Base-by-base conservation (phyloP, 1,140 invertebrate genomes). In the Bombus waltoni region DNA sequence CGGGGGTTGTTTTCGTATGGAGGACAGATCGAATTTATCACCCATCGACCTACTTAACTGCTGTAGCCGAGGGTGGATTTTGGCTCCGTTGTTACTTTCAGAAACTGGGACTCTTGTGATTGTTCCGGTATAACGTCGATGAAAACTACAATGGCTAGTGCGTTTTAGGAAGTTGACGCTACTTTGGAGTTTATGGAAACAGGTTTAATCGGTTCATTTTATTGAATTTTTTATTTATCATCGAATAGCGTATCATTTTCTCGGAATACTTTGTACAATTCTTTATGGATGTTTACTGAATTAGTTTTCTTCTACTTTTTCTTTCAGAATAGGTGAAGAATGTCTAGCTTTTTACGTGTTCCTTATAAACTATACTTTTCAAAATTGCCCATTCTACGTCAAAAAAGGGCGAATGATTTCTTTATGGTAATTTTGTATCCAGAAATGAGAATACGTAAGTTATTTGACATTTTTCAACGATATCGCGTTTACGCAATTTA, bases 1-100 rank as follows among this genome's bases (percentile, higher is more conserved):
- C 62, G 65, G 77, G 77, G 66, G 62, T 57, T 22, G 87, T 57
- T 90, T 85, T 76, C 66, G 83, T 89, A 85, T 71, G 76, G 86
- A 82, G 85, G 85, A 89, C 82, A 77, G 78, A 88, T 89, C 86
- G 87, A 93, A 94, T 94, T 94, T 94, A 94, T 94, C 89, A 92
- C 92, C 89, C 87, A 93, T 92, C 93, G 93, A 93, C 93, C 92
- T 91, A 93, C 89, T 94, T 92, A 90, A 86, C 84, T 78, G 59
- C 35, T 87, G 71, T 42, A 44, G 15, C 35, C 22, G 22, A 28
- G 78, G 68, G 73, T 53, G 81, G n/a, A n/a, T 86, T 18, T 74
- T 65, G 79, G 79, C 84, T 22, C 28, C 28, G 57, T 25, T 85
- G 25, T 40, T 13, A 38, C n/a, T 40, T 28, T 35, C 3, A 72